These are phyloP conservation scores for Tragelaphus scriptus DNA, from an alignment of 2,113 vertebrate genomes.

Conservation along the genomic window DNA sequence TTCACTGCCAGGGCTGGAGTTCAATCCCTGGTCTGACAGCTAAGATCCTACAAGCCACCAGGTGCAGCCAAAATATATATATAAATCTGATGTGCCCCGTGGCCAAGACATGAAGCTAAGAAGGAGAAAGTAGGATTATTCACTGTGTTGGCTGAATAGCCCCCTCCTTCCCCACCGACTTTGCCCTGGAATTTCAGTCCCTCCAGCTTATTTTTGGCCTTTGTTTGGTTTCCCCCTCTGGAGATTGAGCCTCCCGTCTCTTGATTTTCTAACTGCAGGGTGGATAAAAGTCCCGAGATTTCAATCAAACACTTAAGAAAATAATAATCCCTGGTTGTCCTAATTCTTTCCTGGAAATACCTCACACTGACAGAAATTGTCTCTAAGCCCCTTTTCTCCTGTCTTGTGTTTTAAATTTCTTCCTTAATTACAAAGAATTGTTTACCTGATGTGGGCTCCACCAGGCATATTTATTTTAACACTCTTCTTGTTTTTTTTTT, in stretches of 20 bases:
- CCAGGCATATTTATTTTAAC: constrained; percentile 55
- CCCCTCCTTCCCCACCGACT: background rate
- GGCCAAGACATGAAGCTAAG: background rate
- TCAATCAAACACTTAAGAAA: constrained; percentile 82
- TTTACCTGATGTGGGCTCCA: constrained; percentile 61
- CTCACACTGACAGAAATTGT: constrained; percentile 72
- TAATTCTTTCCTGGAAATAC: constrained; percentile 78
- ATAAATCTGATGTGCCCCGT: background rate
- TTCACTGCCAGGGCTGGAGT: background rate
- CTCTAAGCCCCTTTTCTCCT: constrained; percentile 74
- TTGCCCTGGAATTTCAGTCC: constrained; percentile 23
- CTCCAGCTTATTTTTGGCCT: constrained; percentile 33
- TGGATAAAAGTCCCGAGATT: constrained; percentile 77
- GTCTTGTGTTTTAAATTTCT: constrained; percentile 74
- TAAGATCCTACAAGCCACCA: background rate
- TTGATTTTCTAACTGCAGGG: constrained; percentile 64
- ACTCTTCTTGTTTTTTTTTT: background rate
- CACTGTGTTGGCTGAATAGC: background rate
- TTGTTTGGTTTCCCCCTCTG: constrained; percentile 21
- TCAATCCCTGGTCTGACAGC: background rate
- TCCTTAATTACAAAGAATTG: constrained; percentile 78
- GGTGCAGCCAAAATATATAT: background rate
- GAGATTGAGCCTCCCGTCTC: constrained; percentile 56
- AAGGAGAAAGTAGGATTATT: background rate
- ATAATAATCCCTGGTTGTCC: constrained; percentile 80